phyloP scores from a whole-genome alignment of 2,888 invertebrate genomes.

The Panzeria rudis region DNA sequence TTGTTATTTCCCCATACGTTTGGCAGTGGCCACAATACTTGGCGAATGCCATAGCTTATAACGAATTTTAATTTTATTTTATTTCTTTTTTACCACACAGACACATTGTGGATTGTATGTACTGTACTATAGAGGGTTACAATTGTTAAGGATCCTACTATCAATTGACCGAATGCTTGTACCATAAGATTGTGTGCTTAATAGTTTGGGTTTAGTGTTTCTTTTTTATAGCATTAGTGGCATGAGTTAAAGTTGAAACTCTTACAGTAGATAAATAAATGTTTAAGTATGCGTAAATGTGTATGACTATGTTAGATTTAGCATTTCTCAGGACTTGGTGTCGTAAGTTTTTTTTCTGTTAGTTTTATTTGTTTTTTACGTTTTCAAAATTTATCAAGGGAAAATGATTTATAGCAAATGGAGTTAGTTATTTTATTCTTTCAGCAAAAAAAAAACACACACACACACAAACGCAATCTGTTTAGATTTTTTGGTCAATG shows the following conservation, averaged over 20 bases:
- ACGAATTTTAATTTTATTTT: slow-evolving; percentile 33
- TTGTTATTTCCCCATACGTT: slow-evolving; percentile 32
- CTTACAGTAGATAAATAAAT: slow-evolving; percentile 10
- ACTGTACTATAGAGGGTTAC: slow-evolving; percentile 13
- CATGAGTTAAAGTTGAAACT: slow-evolving; percentile 14
- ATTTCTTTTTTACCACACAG: neutral
- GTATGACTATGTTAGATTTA: slow-evolving; percentile 14
- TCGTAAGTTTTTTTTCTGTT: neutral
- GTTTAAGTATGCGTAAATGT: neutral
- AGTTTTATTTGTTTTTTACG: slow-evolving; percentile 11
- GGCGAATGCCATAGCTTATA: neutral
- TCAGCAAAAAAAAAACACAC: no score
- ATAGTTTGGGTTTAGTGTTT: slow-evolving; percentile 17
- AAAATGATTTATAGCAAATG: slow-evolving; percentile 61
- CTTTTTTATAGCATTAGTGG: slow-evolving; percentile 6
- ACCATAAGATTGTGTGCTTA: slow-evolving; percentile 25
- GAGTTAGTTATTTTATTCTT: slow-evolving; percentile 4
- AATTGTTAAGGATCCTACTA: slow-evolving; percentile 23
- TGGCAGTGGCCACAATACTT: slow-evolving; percentile 31
- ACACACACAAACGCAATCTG: no score
- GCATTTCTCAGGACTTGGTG: slow-evolving; percentile 34
- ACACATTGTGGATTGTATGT: slow-evolving; percentile 8
- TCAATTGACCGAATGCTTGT: slow-evolving; percentile 21
- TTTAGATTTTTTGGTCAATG: no score
- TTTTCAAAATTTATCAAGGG: slow-evolving; percentile 48